Percentiles rank a stretch among this genome's conserved stretches.
phyloP scores from a whole-genome alignment of 1,140 invertebrate genomes.

The Dryas iulia region DNA sequence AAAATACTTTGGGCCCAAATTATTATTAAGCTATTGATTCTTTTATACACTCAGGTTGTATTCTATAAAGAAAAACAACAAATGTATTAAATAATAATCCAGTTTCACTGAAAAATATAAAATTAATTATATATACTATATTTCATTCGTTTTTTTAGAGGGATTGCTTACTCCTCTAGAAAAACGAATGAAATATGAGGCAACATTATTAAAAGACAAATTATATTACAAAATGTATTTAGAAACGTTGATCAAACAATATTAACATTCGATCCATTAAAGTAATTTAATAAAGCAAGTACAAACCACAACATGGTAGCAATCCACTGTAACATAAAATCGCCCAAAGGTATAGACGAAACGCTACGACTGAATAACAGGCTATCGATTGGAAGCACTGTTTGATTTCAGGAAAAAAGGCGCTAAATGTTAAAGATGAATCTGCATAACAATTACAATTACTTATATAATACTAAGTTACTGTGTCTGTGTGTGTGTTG shows the following conservation, averaged over 20 bases:
- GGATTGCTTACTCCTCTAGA: too few species aligned
- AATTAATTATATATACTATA: too few species aligned
- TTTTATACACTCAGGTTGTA: too few species aligned
- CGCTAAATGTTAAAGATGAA: background rate
- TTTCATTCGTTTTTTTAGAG: too few species aligned
- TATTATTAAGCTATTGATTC: too few species aligned
- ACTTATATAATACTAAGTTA: too few species aligned
- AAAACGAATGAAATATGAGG: background rate
- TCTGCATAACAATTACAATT: too few species aligned
- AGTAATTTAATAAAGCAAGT: constrained; percentile 1
- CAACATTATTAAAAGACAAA: background rate
- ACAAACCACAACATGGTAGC: background rate
- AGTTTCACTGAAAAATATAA: too few species aligned
- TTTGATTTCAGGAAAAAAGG: constrained; percentile 1
- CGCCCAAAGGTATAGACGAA: constrained; percentile 2
- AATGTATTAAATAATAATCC: too few species aligned
- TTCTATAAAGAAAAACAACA: too few species aligned
- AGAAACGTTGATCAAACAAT: background rate
- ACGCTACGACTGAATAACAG: constrained; percentile 1
- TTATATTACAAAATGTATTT: background rate
- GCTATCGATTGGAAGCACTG: background rate
- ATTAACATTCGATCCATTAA: background rate
- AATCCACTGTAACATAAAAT: constrained; percentile 1
- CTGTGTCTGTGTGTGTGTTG: too few species aligned
- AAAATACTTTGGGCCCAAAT: too few species aligned